These are phyloP conservation scores for Chlorops oryzae DNA, from an alignment of 1,140 invertebrate species.

Conservation along the genomic window DNA sequence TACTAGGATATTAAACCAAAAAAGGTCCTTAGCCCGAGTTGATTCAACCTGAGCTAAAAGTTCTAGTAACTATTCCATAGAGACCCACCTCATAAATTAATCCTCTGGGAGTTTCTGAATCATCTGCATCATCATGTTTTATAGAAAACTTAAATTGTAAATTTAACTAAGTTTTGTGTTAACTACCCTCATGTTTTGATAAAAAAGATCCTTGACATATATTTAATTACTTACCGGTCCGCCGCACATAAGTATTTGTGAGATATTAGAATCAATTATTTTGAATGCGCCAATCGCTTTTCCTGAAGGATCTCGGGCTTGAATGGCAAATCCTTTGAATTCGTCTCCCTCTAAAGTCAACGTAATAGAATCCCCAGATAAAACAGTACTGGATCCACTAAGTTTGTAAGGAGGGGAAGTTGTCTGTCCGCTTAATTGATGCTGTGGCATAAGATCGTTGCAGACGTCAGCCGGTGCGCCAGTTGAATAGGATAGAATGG, in stretches of 20 bases:
- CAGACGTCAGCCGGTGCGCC: constrained; percentile 33
- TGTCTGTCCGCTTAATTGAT: constrained; percentile 28
- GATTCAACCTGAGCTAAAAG: too few relatives aligned
- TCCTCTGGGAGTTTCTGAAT: too few relatives aligned
- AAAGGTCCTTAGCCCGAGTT: too few relatives aligned
- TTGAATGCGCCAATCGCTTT: constrained; percentile 35
- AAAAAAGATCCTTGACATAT: not conserved
- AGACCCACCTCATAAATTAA: too few relatives aligned
- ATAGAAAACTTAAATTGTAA: too few relatives aligned
- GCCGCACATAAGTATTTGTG: constrained; percentile 33
- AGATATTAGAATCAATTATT: constrained; percentile 25
- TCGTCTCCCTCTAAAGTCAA: constrained; percentile 31
- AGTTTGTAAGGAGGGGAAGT: constrained; percentile 10
- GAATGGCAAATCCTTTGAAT: constrained; percentile 37
- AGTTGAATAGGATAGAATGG: constrained; percentile 28
- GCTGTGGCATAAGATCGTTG: constrained; percentile 33
- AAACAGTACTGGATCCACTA: not conserved
- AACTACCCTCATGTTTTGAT: too few relatives aligned
- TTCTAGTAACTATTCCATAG: too few relatives aligned
- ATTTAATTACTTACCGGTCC: constrained; percentile 15
- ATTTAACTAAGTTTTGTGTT: too few relatives aligned
- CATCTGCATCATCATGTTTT: too few relatives aligned
- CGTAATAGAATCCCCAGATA: constrained; percentile 22
- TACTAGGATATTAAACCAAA: too few relatives aligned
- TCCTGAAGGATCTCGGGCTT: constrained; percentile 36